Percentiles rank a stretch among this genome's conserved stretches.
phyloP scores from a whole-genome alignment of 2,888 invertebrate species.

The Apoda limacodes region DNA sequence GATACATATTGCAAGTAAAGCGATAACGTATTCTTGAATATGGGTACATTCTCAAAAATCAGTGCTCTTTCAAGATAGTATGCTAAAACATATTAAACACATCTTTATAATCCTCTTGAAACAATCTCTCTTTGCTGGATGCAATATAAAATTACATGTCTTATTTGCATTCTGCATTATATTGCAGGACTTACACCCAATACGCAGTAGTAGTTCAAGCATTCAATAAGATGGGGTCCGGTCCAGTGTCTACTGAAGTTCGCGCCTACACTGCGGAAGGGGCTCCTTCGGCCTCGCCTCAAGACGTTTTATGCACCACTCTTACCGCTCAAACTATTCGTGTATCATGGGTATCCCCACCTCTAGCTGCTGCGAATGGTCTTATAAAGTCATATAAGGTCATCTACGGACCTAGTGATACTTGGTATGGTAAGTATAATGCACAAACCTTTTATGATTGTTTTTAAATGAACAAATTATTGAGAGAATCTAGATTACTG shows the following conservation, averaged over 20 bases:
- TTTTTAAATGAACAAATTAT: neutral
- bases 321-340: conserved; percentile 94
- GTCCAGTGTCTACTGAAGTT: conserved; percentile 89
- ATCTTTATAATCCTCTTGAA: too few species aligned
- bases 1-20: neutral
- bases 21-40: too few species aligned
- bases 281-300: conserved; percentile 90
- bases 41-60: too few species aligned
- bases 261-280: conserved; percentile 96
- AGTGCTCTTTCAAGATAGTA: too few species aligned
- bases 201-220: conserved; percentile 97
- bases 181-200: conserved; percentile 86
- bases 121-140: too few species aligned
- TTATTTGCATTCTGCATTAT: too few species aligned
- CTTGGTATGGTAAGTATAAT: conserved; percentile 87
- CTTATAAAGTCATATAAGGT: conserved; percentile 97
- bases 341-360: conserved; percentile 95
- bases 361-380: conserved; percentile 91
- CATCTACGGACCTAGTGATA: conserved; percentile 89
- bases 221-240: conserved; percentile 93
- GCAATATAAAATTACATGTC: too few species aligned
- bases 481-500: too few species aligned
- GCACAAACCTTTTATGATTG: neutral
- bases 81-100: too few species aligned
- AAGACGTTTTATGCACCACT: conserved; percentile 92